These are phyloP conservation scores for Caenorhabditis remanei DNA, from an alignment of 1,140 invertebrate genomes.

Conservation along the genomic window DNA sequence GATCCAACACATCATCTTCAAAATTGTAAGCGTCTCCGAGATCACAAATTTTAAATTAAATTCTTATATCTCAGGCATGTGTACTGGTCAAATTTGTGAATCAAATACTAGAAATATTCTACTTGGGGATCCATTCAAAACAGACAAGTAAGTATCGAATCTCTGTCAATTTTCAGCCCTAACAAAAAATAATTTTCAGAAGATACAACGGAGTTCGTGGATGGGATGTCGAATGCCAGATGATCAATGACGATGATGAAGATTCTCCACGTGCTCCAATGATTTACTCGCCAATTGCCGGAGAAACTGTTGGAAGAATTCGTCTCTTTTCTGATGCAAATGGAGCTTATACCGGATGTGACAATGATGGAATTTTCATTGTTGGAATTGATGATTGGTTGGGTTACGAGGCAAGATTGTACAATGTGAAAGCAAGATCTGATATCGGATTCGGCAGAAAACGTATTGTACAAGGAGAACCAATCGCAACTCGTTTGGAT, in stretches of 20 bases:
- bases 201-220: conserved; percentile 75
- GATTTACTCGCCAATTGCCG: conserved; percentile 65
- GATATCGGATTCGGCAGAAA: conserved; percentile 72
- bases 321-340: conserved; percentile 68
- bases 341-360: conserved; percentile 71
- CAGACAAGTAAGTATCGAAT: conserved; percentile 69
- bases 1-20: conserved; percentile 76
- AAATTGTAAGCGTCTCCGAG: conserved; percentile 68
- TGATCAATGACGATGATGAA: conserved; percentile 69
- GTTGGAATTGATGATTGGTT: conserved; percentile 75
- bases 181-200: conserved; percentile 64
- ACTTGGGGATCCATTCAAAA: conserved; percentile 72
- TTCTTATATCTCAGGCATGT: conserved; percentile 73
- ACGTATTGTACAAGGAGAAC: conserved; percentile 73
- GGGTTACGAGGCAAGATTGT: conserved; percentile 75
- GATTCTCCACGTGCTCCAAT: conserved; percentile 59
- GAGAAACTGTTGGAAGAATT: conserved; percentile 67
- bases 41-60: neutral
- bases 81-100: conserved; percentile 78
- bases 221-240: conserved; percentile 73
- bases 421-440: conserved; percentile 74
- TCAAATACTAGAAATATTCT: conserved; percentile 73
- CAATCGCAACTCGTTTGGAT: conserved; percentile 69
- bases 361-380: conserved; percentile 76
- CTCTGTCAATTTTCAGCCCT: conserved; percentile 11